Conservation (phyloP, 1,140 invertebrate species). For the Aphaenogaster floridana region DNA sequence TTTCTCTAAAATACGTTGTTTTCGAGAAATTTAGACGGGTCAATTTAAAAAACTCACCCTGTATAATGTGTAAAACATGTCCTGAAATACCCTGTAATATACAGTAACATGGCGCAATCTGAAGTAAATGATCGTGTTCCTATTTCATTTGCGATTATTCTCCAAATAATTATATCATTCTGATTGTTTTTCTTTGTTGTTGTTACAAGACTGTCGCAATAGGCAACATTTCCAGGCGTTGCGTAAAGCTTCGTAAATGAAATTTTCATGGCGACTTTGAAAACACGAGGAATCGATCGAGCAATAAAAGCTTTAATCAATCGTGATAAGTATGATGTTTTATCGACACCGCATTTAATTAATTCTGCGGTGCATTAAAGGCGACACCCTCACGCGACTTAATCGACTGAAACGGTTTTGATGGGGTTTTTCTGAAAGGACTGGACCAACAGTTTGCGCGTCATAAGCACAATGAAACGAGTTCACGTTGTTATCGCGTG, state of each 20-base stretch:
- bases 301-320: slow-evolving; percentile 11
- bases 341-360: slow-evolving; percentile 21
- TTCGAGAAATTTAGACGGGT: no score
- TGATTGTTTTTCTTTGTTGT: neutral
- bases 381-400: slow-evolving; percentile 14
- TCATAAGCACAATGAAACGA: slow-evolving; percentile 43
- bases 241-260: neutral
- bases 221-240: neutral
- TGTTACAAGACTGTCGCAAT: neutral
- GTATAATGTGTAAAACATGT: neutral
- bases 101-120: neutral
- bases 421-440: slow-evolving; percentile 38
- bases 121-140: neutral
- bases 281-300: slow-evolving; percentile 6
- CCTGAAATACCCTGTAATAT: neutral
- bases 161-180: neutral
- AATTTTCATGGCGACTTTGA: neutral
- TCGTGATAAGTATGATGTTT: slow-evolving; percentile 8
- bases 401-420: slow-evolving; percentile 32
- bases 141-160: neutral
- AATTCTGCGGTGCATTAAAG: slow-evolving; percentile 2
- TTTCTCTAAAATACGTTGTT: no score
- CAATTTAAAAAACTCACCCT: no score
- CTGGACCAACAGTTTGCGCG: slow-evolving; percentile 1
- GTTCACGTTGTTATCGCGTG: slow-evolving; percentile 22